phyloP scores from a whole-genome alignment of 2,888 invertebrate genomes.

The Choristoneura rosaceana region DNA sequence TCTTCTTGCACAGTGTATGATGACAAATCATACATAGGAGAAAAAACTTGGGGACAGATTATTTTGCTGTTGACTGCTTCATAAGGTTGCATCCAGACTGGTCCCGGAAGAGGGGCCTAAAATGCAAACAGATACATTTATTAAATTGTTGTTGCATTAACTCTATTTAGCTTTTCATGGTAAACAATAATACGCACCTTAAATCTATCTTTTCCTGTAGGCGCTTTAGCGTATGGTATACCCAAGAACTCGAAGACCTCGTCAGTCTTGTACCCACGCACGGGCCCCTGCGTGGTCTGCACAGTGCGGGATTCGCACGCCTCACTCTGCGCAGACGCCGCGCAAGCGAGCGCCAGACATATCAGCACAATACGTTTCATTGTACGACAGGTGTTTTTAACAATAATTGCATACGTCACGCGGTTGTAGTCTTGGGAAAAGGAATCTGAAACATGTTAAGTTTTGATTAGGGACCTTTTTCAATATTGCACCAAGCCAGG shows the following conservation, averaged over 20 bases:
- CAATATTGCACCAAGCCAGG: too few species aligned
- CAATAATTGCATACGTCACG: too few species aligned
- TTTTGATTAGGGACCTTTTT: too few species aligned
- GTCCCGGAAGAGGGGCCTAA: conserved; percentile 1
- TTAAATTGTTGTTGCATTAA: too few species aligned
- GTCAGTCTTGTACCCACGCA: not conserved
- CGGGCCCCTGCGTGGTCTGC: too few species aligned
- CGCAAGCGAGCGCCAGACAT: conserved; percentile 9
- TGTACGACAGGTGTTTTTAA: too few species aligned
- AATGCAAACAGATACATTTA: not conserved
- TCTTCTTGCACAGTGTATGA: conserved; percentile 46
- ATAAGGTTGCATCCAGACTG: not conserved
- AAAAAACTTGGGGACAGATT: not conserved
- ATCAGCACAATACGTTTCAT: conserved; percentile 9
- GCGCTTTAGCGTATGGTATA: conserved; percentile 35
- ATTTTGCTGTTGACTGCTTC: not conserved
- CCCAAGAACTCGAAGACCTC: conserved; percentile 30
- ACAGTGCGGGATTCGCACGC: too few species aligned
- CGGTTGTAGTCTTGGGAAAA: too few species aligned
- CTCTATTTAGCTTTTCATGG: not conserved
- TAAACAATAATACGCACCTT: conserved; percentile 12
- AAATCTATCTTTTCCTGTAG: conserved; percentile 25
- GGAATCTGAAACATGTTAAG: too few species aligned
- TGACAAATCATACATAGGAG: not conserved
- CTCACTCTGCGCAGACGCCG: too few species aligned